A percentile compares a stretch with the other conserved stretches of the same genome.
These are phyloP conservation scores for Pachycephala philippinensis DNA, from an alignment of 2,113 vertebrate species.

Conservation along the genomic window DNA sequence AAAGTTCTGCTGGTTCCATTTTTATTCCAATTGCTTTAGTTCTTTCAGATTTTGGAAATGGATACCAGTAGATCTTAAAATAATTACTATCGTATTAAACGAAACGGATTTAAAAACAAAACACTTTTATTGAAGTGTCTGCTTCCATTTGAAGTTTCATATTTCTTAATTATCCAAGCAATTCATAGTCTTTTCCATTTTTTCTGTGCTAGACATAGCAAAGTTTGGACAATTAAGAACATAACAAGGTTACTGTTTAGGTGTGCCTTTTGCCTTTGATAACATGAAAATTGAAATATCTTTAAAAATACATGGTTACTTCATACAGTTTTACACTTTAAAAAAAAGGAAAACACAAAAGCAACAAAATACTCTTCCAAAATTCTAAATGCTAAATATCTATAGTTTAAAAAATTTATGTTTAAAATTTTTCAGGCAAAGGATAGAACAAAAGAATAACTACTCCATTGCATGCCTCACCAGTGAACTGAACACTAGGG, in stretches of 20 bases:
- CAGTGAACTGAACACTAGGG: not conserved
- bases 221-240: not conserved
- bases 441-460: not conserved
- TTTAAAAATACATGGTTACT: not conserved
- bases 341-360: not conserved
- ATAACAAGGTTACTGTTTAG: not conserved
- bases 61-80: not conserved
- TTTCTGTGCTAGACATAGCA: not conserved
- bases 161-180: not conserved
- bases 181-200: not conserved
- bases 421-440: not conserved
- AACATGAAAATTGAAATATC: not conserved
- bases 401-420: no score
- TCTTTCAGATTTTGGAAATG: not conserved
- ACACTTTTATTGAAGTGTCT: not conserved
- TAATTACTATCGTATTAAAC: not conserved
- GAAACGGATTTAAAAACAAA: not conserved
- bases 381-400: not conserved
- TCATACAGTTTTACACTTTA: not conserved
- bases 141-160: not conserved
- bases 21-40: not conserved
- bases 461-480: not conserved
- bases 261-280: not conserved
- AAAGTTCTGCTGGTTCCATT: not conserved
- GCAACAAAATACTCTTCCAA: not conserved